These are phyloP conservation scores for Equus quagga DNA, from an alignment of 2,113 vertebrate genomes.

Conservation along the genomic window DNA sequence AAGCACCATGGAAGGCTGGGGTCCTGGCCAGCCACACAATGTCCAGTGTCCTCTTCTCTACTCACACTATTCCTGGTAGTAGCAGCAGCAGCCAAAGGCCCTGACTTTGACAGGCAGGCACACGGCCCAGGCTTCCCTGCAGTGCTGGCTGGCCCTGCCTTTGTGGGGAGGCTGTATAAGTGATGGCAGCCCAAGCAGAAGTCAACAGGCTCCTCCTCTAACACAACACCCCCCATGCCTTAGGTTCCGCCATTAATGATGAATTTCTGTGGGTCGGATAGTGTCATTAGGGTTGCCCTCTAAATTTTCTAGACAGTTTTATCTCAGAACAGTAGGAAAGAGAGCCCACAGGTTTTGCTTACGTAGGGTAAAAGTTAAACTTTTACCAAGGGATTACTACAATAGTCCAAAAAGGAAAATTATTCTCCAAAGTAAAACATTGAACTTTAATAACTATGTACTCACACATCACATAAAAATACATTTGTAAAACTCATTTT, in stretches of 20 bases:
- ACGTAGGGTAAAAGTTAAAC: neutral
- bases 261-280: neutral
- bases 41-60: neutral
- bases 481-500: conserved; percentile 58
- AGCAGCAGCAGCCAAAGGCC: neutral
- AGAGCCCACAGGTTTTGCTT: neutral
- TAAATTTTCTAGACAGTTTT: neutral
- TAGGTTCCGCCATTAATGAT: neutral
- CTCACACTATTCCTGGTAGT: neutral
- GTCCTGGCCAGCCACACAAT: neutral
- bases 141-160: neutral
- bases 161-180: neutral
- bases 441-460: conserved; percentile 65
- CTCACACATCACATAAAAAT: conserved; percentile 59
- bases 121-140: neutral
- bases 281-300: neutral
- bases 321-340: neutral
- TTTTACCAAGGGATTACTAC: conserved; percentile 13
- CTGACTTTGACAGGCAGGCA: neutral
- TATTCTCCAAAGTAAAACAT: conserved; percentile 65
- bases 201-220: neutral
- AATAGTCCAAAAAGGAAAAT: neutral
- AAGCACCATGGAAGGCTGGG: neutral
- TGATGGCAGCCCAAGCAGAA: neutral
- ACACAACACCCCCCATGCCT: neutral